Percentiles rank a stretch among this genome's conserved stretches.
Evolutionary conservation across 2,888 invertebrate genomes (phyloP).

Genomic region (Cataglyphis livida): DNA sequence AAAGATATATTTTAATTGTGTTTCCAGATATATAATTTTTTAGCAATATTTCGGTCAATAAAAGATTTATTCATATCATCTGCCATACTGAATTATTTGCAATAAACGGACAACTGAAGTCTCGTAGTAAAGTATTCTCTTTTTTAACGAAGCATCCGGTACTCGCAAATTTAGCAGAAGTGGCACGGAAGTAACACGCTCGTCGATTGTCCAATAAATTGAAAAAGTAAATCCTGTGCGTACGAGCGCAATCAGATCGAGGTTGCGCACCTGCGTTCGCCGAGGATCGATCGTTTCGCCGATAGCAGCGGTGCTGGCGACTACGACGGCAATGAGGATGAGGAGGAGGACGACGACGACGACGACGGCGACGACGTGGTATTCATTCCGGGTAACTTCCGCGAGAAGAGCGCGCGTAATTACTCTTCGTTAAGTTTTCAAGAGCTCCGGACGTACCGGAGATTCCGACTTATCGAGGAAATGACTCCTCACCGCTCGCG

Average conservation of each 20-base stretch:
- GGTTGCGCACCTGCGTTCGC: slow-evolving; percentile 29
- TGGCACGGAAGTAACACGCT: slow-evolving; percentile 29
- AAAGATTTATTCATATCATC: neutral
- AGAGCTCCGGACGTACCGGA: slow-evolving; percentile 47
- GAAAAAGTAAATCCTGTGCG: slow-evolving; percentile 47
- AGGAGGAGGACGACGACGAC: neutral
- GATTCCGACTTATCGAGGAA: slow-evolving; percentile 60
- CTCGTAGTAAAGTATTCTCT: neutral
- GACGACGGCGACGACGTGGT: slow-evolving; percentile 16
- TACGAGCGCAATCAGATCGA: slow-evolving; percentile 42
- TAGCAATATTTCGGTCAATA: neutral
- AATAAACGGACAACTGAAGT: neutral
- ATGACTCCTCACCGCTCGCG: slow-evolving; percentile 52
- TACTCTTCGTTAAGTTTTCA: slow-evolving; percentile 65
- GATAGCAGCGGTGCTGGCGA: slow-evolving; percentile 5
- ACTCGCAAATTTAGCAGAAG: slow-evolving; percentile 19
- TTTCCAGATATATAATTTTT: neutral
- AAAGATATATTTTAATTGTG: neutral
- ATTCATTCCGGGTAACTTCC: slow-evolving; percentile 55
- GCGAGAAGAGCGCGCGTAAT: slow-evolving; percentile 56
- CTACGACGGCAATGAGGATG: neutral
- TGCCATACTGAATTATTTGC: neutral
- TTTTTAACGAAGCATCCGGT: slow-evolving; percentile 18
- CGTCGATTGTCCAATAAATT: slow-evolving; percentile 45
- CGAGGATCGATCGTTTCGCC: slow-evolving; percentile 43